Base-by-base conservation (phyloP, 2,888 invertebrate species). In the Hemicrepidius hirtus region DNA sequence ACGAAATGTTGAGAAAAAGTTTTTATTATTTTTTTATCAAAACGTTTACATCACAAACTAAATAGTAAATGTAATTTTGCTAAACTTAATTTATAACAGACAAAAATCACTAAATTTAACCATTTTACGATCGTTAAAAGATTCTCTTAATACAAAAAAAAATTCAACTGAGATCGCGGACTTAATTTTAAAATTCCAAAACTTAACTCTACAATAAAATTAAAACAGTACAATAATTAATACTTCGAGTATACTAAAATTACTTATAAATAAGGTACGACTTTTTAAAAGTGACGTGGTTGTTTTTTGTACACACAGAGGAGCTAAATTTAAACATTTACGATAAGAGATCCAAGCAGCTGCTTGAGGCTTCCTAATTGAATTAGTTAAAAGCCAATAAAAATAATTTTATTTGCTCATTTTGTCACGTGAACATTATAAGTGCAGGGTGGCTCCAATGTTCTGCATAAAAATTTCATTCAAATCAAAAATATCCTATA, bases 1-100 rank as follows among this genome's bases (percentile, higher is more conserved):
- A 32, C 32, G 46, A 13, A 10, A 16, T 41, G 2, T 71, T 41
- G 28, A 67, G 49, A 24, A 49, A 24, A 24, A 28, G 32, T 71
- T 67, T 71, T 71, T 37, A 37, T 57, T 20, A 37, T 57, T 57
- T 53, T 57, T 57, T 62, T 68, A 70, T 73, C 49, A 60, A 63
- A 71, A 63, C 57, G 32, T 68, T 46, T 75, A 75, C 75, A 75
- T 73, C 73, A 71, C 71, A 71, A 62, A 71, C 50, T 71, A 70
- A 67, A 60, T 32, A 57, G 28, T 53, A 28, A 9, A 9, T 57
- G 57, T 53, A 24, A 65, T 50, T 60, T 20, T 65, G 37, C 41
- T 57, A 57, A 55, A 64, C 49, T 62, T 62, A 68, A 68, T 68
- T 68, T 68, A 62, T 69, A 62, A 41, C 46, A 62, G 44, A 57